A percentile compares a stretch with the other conserved stretches of the same genome.
Conservation (phyloP, 1,140 invertebrate genomes). For the Copidosoma floridanum region DNA sequence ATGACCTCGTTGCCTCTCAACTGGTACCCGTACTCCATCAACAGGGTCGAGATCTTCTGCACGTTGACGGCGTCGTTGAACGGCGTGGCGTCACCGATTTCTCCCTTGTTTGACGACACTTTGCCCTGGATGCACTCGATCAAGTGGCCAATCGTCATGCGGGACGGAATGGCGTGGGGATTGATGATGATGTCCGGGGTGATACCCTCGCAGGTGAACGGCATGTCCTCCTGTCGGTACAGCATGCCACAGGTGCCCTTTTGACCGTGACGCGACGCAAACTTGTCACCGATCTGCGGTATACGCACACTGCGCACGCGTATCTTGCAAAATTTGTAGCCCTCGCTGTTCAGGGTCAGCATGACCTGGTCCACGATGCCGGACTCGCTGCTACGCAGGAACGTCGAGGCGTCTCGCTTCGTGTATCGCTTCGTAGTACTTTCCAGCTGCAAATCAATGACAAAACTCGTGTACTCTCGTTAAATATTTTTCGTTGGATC, state of each 20-base stretch:
- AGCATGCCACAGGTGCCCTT: slow-evolving; percentile 43
- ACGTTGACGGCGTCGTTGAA: slow-evolving; percentile 44
- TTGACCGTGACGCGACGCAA: slow-evolving; percentile 41
- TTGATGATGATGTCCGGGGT: slow-evolving; percentile 43
- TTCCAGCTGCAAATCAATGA: slow-evolving; percentile 89
- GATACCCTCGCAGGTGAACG: slow-evolving; percentile 40
- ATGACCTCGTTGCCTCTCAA: slow-evolving; percentile 40
- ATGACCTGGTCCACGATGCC: slow-evolving; percentile 43
- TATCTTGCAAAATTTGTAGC: slow-evolving; percentile 41
- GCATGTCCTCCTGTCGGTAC: slow-evolving; percentile 43
- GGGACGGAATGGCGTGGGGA: slow-evolving; percentile 40
- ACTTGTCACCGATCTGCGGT: slow-evolving; percentile 41
- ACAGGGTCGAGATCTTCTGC: slow-evolving; percentile 41
- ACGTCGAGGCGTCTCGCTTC: slow-evolving; percentile 94
- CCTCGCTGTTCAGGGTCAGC: slow-evolving; percentile 38
- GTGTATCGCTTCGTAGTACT: slow-evolving; percentile 82
- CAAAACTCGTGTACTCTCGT: slow-evolving; percentile 46
- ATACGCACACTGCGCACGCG: slow-evolving; percentile 38
- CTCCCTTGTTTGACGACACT: slow-evolving; percentile 40
- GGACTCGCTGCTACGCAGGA: slow-evolving; percentile 55
- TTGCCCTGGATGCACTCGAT: slow-evolving; percentile 43
- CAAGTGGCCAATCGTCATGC: slow-evolving; percentile 43
- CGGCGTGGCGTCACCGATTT: slow-evolving; percentile 41
- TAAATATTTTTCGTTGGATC: background rate
- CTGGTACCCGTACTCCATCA: slow-evolving; percentile 42